These are phyloP conservation scores for Pitta sordida DNA, from an alignment of 2,113 vertebrate genomes.

Conservation along the genomic window DNA sequence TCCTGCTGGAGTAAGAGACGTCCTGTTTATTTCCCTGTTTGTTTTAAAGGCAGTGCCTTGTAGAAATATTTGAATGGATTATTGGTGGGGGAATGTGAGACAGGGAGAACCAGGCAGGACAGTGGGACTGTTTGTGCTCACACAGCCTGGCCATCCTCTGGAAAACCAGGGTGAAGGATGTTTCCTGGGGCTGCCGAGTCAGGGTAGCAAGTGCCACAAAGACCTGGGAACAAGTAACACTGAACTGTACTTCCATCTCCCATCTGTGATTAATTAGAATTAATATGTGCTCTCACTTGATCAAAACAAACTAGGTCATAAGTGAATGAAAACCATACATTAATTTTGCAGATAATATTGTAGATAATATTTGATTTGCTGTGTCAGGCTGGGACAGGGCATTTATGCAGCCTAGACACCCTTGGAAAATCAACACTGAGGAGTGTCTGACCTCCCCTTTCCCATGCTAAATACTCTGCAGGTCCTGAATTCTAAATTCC, in stretches of 20 bases:
- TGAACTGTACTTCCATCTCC: not conserved
- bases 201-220: not conserved
- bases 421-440: not conserved
- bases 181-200: not conserved
- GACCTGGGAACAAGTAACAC: not conserved
- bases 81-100: not conserved
- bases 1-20: constrained; percentile 83
- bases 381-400: not conserved
- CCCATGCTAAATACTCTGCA: not conserved
- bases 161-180: not conserved
- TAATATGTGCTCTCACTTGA: not conserved
- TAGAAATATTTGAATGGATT: not conserved
- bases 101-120: not conserved
- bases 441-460: not conserved
- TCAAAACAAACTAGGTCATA: not conserved
- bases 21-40: not conserved
- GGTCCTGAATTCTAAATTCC: not conserved
- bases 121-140: not conserved
- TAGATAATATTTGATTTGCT: not conserved
- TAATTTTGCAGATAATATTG: not conserved
- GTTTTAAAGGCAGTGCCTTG: not conserved
- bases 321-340: not conserved
- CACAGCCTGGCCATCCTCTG: not conserved
- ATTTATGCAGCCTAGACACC: not conserved
- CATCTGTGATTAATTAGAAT: not conserved